Base-by-base conservation (phyloP, 2,888 invertebrate genomes). In the Allacma fusca region DNA sequence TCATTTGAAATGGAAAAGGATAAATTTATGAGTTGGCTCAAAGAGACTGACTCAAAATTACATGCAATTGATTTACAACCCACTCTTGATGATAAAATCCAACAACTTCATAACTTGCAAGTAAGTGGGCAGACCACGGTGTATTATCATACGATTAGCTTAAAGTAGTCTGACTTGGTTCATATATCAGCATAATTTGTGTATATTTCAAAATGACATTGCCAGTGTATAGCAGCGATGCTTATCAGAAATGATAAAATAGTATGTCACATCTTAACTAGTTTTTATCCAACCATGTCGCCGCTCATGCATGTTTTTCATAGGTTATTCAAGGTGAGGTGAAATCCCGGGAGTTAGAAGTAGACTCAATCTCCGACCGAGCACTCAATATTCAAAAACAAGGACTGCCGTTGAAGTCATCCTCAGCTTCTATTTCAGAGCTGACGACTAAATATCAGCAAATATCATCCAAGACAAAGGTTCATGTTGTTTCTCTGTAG, bases 391-490 rank as follows among this genome's bases (percentile, higher is more conserved):
- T 96, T 16, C 91, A 94, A 80, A 93, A 93, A 81, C 91, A 92
- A 16, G 90, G 91, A 0, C 87, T 92, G 21, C 91, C 92, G 75
- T 77, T 82, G 0, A 77, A 77, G 26, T 91, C 92, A 2, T 91
- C 96, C 68, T 90, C 91, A 62, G 93, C 94, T 0, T 93, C 94
- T 86, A 92, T 96, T 68, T 94, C 95, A 0, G 97, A 97, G 87
- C 87, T 97, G n/a, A 94, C 94, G 13, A 91, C 94, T 1, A 95
- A 96, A 87, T 97, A 97, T 85, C 96, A 96, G 86, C 93, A 94
- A 84, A 89, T 97, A 50, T 93, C 94, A 75, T 93, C 93, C 84
- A 94, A 95, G 87, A 93, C 96, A 0, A 97, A 97, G 86, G 88
- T 88, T 83, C 71, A 81, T 23, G 19, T 62, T 62, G 62, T 62